Conservation (phyloP, 2,113 vertebrate species). For the Stercorarius parasiticus region DNA sequence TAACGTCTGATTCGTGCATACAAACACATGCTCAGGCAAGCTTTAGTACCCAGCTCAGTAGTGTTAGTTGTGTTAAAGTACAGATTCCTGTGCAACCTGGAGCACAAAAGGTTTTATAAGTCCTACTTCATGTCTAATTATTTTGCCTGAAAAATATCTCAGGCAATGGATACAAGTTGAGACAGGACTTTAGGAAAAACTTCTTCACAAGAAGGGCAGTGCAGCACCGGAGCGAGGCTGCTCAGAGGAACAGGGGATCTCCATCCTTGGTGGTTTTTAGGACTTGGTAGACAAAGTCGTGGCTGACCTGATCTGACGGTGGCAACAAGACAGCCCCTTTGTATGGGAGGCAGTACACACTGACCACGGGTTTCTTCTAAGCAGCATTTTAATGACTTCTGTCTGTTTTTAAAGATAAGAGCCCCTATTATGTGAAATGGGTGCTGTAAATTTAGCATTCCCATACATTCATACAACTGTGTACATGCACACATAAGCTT, state of each 20-base stretch:
- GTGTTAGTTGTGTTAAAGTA: not conserved
- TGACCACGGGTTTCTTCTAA: not conserved
- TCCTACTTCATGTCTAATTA: not conserved
- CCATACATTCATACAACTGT: not conserved
- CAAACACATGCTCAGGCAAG: not conserved
- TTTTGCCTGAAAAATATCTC: not conserved
- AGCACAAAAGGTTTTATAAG: not conserved
- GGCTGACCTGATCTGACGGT: not conserved
- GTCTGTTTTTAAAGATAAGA: not conserved
- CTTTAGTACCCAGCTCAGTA: accelerated
- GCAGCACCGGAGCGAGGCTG: not conserved
- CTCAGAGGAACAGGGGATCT: not conserved
- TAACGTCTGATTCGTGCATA: not conserved
- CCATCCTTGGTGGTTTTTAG: not conserved
- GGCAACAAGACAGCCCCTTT: not conserved
- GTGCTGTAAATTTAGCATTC: not conserved
- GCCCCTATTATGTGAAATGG: not conserved
- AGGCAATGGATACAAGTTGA: not conserved
- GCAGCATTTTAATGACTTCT: not conserved
- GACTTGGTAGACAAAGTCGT: not conserved
- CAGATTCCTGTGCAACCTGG: not conserved
- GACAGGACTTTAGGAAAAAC: not conserved
- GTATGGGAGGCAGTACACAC: not conserved
- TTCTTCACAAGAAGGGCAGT: not conserved
- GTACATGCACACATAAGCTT: too few relatives aligned